Evolutionary conservation across 2,797 vertebrate genomes (phyloP), one percentile per base, ranked within the genome.

Genomic region (Poeciliopsis infans): DNA sequence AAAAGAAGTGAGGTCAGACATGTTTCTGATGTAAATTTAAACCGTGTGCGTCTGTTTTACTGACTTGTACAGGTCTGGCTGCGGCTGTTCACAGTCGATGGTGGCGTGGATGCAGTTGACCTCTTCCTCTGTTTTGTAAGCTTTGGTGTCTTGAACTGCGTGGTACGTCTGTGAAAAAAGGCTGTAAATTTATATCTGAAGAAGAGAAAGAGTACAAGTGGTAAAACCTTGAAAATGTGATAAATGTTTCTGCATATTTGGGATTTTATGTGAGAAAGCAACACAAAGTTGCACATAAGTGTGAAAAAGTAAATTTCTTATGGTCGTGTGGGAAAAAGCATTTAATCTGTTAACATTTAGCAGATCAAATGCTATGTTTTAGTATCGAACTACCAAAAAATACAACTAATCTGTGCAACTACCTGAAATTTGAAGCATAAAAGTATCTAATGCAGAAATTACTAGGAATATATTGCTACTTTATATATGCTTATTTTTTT

Each of bases 21-120:
- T 1, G 18, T 41, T 78, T 59, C 23, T 71, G 36, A 12, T 1
- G 11, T 31, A 43, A n/a, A 2, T 75, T 43, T 18, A 73, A 12
- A 4, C 36, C 47, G 46, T 70, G 53, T 51, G 51, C 31, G 1
- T 73, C 43, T 36, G 61, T 66, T 46, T 46, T 49, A 89, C 97
- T 97, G 94, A 99, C 98, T 97, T 99, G 96, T 99, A 99, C 81
- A 99, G 97, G 92, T 99, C 98, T 1, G 98, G 97, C 87, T 99
- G 98, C 5, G 98, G 98, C 90, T 99, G 98, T 95, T 99, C 97
- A 90, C 98, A 99, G 94, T 99, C 98, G 77, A 99, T 97, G 1
- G 97, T 99, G 36, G 98, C 97, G 0, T 97, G 96, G 10, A 99
- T 93, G 11, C 94, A 92, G 79, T 97, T 97, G 0, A 98, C 94